A percentile compares a stretch with the other conserved stretches of the same genome.
Conservation (phyloP, 2,113 vertebrate genomes). For the Peromyscus maniculatus region DNA sequence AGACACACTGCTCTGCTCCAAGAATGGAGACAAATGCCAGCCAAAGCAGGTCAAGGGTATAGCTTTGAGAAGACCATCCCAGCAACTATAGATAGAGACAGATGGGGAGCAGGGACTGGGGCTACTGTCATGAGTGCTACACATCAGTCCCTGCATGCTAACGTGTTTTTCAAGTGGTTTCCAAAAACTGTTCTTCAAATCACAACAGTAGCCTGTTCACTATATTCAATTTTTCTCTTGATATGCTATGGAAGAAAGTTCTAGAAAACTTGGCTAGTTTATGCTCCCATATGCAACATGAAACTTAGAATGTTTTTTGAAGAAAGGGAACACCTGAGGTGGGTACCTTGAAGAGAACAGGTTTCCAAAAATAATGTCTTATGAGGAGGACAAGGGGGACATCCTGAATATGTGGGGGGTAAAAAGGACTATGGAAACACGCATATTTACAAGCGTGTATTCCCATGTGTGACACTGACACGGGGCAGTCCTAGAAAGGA, state of each 20-base stretch:
- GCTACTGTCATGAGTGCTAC: fast-evolving
- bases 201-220: background rate
- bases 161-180: background rate
- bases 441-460: fast-evolving
- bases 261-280: background rate
- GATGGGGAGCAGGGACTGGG: background rate
- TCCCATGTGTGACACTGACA: background rate
- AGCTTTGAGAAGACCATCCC: background rate
- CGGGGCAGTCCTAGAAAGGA: background rate
- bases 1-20: background rate
- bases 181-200: fast-evolving
- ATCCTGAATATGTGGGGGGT: fast-evolving
- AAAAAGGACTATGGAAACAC: background rate
- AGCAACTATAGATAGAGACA: fast-evolving
- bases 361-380: background rate
- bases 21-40: background rate
- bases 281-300: fast-evolving
- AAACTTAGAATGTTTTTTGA: background rate
- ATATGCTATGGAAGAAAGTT: background rate
- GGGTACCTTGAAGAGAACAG: fast-evolving
- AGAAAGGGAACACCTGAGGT: background rate
- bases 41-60: background rate
- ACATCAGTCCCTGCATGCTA: too few relatives aligned
- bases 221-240: background rate
- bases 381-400: background rate